Percentiles rank a stretch among this genome's conserved stretches.
Evolutionary conservation across 2,888 invertebrate genomes (phyloP).

Genomic region (Bombyx huttoni): DNA sequence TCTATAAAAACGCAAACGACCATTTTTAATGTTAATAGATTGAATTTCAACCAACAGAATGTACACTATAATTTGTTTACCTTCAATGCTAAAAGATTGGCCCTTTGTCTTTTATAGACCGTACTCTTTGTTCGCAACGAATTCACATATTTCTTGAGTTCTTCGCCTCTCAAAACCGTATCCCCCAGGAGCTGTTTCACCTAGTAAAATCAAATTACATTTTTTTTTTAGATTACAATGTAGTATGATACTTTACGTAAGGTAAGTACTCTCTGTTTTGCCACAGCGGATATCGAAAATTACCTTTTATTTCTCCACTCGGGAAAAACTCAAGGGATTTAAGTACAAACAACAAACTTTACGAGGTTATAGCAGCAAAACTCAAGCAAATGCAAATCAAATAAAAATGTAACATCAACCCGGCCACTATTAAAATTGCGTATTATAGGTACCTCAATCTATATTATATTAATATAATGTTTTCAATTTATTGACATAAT

Average conservation of each 20-base stretch:
- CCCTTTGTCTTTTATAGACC: constrained; percentile 84
- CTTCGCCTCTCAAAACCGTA: constrained; percentile 82
- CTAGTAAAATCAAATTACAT: constrained; percentile 18
- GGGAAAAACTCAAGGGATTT: neutral
- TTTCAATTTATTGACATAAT: constrained; percentile 34
- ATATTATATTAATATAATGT: too few species aligned
- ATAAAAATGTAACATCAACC: neutral
- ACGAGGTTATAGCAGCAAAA: neutral
- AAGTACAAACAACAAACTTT: neutral
- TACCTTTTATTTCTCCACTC: neutral
- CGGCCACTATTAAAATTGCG: constrained; percentile 21
- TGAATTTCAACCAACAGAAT: neutral
- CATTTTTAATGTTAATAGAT: constrained; percentile 3
- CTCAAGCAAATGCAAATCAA: neutral
- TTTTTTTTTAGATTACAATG: neutral
- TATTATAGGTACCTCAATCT: constrained; percentile 29
- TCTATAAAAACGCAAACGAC: constrained; percentile 30
- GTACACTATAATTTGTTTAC: constrained; percentile 23
- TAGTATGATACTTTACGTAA: neutral
- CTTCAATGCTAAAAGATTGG: constrained; percentile 81
- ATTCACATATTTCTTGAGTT: constrained; percentile 88
- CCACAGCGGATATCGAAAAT: neutral
- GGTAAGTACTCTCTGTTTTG: neutral
- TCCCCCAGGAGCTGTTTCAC: constrained; percentile 74
- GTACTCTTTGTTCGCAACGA: constrained; percentile 85